Percentiles rank a stretch among this genome's conserved stretches.
These are phyloP conservation scores for Pseudochirops corinnae DNA, from an alignment of 2,797 vertebrate species.

Conservation along the genomic window DNA sequence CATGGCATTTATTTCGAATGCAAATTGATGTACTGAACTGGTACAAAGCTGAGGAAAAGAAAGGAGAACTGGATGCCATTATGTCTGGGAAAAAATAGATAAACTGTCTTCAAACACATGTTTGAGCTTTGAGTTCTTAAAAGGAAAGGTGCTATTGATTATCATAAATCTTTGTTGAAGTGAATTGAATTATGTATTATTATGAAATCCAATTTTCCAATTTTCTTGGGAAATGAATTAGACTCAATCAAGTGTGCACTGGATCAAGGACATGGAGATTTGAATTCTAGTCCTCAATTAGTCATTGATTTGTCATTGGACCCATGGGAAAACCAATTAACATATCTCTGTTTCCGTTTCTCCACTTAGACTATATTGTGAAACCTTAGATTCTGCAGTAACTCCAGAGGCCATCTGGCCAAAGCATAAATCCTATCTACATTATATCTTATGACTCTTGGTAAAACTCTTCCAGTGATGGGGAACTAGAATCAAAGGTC, in stretches of 20 bases:
- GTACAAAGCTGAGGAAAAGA: neutral
- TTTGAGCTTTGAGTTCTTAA: slow-evolving; percentile 35
- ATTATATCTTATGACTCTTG: neutral
- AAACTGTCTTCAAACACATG: neutral
- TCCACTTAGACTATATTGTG: neutral
- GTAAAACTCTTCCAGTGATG: neutral
- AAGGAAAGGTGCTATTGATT: slow-evolving; percentile 4
- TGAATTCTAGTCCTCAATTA: slow-evolving; percentile 18
- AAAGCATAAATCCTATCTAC: neutral
- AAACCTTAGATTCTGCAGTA: neutral
- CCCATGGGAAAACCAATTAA: slow-evolving; percentile 14
- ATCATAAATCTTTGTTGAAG: neutral
- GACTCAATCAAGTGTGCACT: slow-evolving; percentile 20
- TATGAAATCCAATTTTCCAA: slow-evolving; percentile 34
- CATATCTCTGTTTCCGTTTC: slow-evolving; percentile 8
- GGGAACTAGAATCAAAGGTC: neutral
- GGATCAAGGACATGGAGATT: slow-evolving; percentile 14
- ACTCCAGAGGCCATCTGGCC: neutral
- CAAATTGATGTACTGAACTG: slow-evolving; percentile 51
- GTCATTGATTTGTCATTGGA: slow-evolving; percentile 45
- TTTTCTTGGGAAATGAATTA: slow-evolving; percentile 25
- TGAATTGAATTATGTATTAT: slow-evolving; percentile 17
- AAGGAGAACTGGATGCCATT: slow-evolving; percentile 11
- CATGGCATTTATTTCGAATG: slow-evolving; percentile 22
- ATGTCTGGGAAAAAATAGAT: slow-evolving; percentile 4